Base-by-base conservation (phyloP, 2,113 vertebrate species). In the Corythornis madagascariensis region DNA sequence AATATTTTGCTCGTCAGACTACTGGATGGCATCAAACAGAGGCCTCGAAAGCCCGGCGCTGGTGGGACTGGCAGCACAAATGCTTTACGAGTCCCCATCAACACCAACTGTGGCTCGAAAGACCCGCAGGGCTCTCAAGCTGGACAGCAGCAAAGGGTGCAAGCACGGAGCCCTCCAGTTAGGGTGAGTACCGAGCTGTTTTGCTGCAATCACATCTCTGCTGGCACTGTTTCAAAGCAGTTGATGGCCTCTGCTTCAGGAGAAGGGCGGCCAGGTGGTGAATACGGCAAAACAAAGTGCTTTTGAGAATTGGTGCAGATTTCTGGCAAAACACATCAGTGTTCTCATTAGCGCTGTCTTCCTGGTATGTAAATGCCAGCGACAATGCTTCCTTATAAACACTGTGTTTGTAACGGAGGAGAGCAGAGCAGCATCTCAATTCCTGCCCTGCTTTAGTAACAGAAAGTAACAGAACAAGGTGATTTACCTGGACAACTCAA, bases 1-100 rank as follows among this genome's bases (percentile, higher is more conserved):
- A 99, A 99, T 89, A 99, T 99, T 96, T 97, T 99, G 57, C 98
- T 99, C 13, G 99, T 99, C 72, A 98, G 99, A 80, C 98, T 99
- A 60, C 97, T 99, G 96, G 99, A 99, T 55, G 99, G 99, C 90
- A 99, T 99, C 98, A 99, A 99, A 94, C 99, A 99, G 97, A 98
- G 98, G 89, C 99, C 99, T 59, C 97, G 99, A 42, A 98, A 99
- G 75, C 95, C 98, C 0, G 87, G 98, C 2, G 83, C 97, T 6
- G 94, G 90, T 56, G 98, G 98, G 57, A 92, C 93, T 61, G 88
- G 93, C 17, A 86, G 97, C 22, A 96, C 97, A 50, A 98, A 97
- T 83, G 97, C 94, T 67, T 87, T 87, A 92, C 98, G 96, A 90
- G 97, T 93, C 69, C 98, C 90, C 61, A 84, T 96, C 83, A 97